These are phyloP conservation scores for Sinotaia quadrata DNA, from an alignment of 2,888 invertebrate species.

Conservation along the genomic window DNA sequence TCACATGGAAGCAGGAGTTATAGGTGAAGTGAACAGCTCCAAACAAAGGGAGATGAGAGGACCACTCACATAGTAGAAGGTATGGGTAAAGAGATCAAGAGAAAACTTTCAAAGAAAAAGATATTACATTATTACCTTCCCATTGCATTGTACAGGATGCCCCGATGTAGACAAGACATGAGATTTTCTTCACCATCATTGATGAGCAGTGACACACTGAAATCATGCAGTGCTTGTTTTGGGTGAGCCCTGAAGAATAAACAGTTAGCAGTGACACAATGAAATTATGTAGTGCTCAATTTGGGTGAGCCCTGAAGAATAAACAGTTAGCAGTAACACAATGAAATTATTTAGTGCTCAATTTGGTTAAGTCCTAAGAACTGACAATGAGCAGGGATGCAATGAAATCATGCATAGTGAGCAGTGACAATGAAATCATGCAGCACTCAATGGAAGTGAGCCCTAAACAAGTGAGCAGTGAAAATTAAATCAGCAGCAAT, in stretches of 20 bases:
- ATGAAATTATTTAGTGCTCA: conserved; percentile 70
- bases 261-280: conserved; percentile 36
- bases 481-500: too few relatives aligned
- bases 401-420: conserved; percentile 67
- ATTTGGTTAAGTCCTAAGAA: conserved; percentile 65
- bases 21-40: too few relatives aligned
- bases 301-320: conserved; percentile 64
- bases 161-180: conserved; percentile 69
- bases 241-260: conserved; percentile 62
- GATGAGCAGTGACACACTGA: conserved; percentile 70
- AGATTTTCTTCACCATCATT: conserved; percentile 68
- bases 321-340: conserved; percentile 15
- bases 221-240: conserved; percentile 69
- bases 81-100: too few relatives aligned
- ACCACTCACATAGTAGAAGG: too few relatives aligned
- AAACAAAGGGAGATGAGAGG: too few relatives aligned
- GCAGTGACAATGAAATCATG: too few relatives aligned
- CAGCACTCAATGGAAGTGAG: too few relatives aligned
- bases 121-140: conserved; percentile 56
- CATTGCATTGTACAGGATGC: conserved; percentile 68
- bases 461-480: too few relatives aligned
- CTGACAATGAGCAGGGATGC: conserved; percentile 10
- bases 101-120: too few relatives aligned
- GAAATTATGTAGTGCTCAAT: conserved; percentile 69
- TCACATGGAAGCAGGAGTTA: too few relatives aligned